These are phyloP conservation scores for Limnephilus lunatus DNA, from an alignment of 2,888 invertebrate species.

Conservation along the genomic window DNA sequence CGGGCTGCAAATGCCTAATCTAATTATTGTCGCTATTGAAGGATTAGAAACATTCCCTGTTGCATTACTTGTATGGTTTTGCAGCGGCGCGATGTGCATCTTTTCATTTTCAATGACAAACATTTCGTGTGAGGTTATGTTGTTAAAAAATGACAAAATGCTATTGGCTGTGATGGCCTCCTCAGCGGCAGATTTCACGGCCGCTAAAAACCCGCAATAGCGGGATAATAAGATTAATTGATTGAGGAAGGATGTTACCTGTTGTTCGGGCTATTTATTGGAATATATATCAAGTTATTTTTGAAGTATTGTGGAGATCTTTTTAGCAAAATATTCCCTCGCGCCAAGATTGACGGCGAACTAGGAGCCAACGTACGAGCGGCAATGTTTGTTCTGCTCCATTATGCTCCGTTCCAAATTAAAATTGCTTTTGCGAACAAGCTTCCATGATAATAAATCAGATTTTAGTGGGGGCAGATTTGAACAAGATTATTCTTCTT, in stretches of 20 bases:
- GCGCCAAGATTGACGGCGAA: conserved; percentile 62
- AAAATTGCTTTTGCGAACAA: conserved; percentile 5
- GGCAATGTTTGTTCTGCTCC: conserved; percentile 42
- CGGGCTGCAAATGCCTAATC: conserved; percentile 31
- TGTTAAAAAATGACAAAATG: conserved; percentile 61
- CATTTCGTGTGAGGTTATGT: conserved; percentile 60
- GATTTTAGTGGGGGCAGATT: neutral
- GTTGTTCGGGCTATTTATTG: conserved; percentile 28
- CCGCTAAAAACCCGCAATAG: conserved; percentile 20
- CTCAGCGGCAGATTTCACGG: conserved; percentile 53
- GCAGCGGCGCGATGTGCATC: conserved; percentile 34
- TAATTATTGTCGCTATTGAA: conserved; percentile 50
- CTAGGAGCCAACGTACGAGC: conserved; percentile 55
- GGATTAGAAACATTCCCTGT: conserved; percentile 14
- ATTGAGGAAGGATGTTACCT: conserved; percentile 45
- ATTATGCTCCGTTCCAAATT: neutral
- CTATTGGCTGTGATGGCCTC: conserved; percentile 56
- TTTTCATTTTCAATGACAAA: conserved; percentile 60
- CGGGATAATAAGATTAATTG: conserved; percentile 10
- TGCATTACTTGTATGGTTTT: conserved; percentile 59
- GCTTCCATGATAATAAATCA: neutral
- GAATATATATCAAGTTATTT: conserved; percentile 35
- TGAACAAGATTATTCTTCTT: neutral
- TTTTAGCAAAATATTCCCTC: conserved; percentile 56
- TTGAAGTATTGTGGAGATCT: conserved; percentile 38